These are phyloP conservation scores for Petroica traversi DNA, from an alignment of 2,113 vertebrate species.

Conservation along the genomic window DNA sequence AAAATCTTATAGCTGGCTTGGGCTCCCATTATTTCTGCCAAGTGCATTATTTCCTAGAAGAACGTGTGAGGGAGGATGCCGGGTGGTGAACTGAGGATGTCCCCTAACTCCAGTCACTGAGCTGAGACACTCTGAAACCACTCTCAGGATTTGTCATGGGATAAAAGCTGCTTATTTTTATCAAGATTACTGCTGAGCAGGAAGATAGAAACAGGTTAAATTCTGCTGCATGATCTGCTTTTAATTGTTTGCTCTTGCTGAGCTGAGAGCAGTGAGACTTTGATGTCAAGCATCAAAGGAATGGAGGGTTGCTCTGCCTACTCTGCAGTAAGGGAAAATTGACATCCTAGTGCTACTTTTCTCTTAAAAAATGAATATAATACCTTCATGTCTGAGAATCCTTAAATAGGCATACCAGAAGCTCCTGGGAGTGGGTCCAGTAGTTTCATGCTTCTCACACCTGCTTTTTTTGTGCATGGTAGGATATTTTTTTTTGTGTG, in stretches of 20 bases:
- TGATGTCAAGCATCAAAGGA: conserved; percentile 43
- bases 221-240: neutral
- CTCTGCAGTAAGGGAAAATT: neutral
- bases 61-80: neutral
- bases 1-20: neutral
- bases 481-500: neutral
- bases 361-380: conserved; percentile 6
- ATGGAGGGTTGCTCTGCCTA: neutral
- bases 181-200: neutral
- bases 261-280: neutral
- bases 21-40: neutral
- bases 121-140: neutral
- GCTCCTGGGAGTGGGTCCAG: neutral
- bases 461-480: neutral
- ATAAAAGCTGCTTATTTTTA: neutral
- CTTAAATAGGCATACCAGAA: neutral
- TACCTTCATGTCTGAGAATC: neutral
- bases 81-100: neutral
- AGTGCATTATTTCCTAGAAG: neutral
- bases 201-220: neutral
- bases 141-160: neutral
- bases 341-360: neutral
- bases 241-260: conserved; percentile 15
- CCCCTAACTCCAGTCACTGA: neutral
- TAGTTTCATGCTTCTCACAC: neutral